phyloP scores from a whole-genome alignment of 1,140 invertebrate genomes.

The Helicorthomorpha holstii region DNA sequence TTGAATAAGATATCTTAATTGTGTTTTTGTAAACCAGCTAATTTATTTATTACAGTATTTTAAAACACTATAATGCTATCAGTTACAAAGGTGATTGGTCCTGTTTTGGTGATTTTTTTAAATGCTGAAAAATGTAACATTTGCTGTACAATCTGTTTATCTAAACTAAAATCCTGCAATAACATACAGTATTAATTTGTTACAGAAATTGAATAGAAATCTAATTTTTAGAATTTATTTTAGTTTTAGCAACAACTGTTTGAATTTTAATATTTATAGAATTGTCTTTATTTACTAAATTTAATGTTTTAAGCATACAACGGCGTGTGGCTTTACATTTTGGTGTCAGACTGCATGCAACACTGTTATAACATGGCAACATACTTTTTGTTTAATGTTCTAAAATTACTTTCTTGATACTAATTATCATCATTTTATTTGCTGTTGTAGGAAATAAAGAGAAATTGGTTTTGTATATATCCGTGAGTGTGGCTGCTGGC shows the following conservation, averaged over 20 bases:
- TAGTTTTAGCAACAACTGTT: neutral
- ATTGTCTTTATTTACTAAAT: neutral
- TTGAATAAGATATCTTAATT: too few species aligned
- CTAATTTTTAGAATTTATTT: too few species aligned
- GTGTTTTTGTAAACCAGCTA: too few species aligned
- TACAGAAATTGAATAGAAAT: too few species aligned
- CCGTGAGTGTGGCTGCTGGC: slow-evolving; percentile 46
- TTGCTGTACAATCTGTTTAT: neutral
- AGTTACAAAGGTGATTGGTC: too few species aligned
- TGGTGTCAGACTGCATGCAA: neutral
- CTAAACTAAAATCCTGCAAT: neutral
- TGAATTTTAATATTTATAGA: neutral
- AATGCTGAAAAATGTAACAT: too few species aligned
- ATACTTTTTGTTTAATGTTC: neutral
- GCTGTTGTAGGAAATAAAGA: slow-evolving; percentile 48
- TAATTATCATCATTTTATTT: neutral
- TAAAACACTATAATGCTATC: too few species aligned
- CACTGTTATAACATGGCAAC: neutral
- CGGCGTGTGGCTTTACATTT: neutral
- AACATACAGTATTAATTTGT: neutral
- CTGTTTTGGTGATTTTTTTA: too few species aligned
- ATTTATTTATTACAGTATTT: too few species aligned
- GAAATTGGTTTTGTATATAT: slow-evolving; percentile 56
- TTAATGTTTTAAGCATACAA: neutral
- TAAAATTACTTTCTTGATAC: neutral